phyloP scores from a whole-genome alignment of 2,888 invertebrate species.

The Dicyrtomina minuta region DNA sequence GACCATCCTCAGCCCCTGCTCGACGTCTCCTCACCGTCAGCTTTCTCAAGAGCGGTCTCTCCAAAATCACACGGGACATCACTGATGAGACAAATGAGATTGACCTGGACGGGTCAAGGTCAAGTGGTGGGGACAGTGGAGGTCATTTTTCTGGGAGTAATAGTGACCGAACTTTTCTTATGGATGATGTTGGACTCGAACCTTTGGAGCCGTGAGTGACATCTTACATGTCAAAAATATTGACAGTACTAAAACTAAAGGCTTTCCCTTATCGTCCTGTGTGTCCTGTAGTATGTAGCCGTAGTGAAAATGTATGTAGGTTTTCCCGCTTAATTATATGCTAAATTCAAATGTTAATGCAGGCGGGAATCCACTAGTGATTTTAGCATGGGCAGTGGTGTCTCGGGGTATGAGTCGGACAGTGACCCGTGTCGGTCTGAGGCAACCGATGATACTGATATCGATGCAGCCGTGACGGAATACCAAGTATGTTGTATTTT shows the following conservation, averaged over 20 bases:
- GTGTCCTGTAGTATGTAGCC: no score
- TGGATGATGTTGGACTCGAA: constrained; percentile 49
- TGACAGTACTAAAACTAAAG: no score
- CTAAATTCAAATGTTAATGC: background rate
- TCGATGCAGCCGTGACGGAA: constrained; percentile 75
- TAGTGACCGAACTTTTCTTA: constrained; percentile 48
- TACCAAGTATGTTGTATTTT: constrained; percentile 70
- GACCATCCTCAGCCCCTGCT: constrained; percentile 24
- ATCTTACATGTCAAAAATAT: background rate
- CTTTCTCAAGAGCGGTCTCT: constrained; percentile 49
- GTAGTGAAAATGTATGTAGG: no score
- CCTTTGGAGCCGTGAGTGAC: constrained; percentile 45
- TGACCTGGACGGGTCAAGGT: no score
- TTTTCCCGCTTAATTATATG: no score
- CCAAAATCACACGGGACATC: constrained; percentile 47
- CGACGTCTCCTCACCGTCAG: constrained; percentile 46
- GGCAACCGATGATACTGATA: constrained; percentile 65
- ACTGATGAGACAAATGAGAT: constrained; percentile 47
- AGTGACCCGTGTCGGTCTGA: constrained; percentile 56
- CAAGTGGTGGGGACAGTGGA: constrained; percentile 23
- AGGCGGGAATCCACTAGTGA: constrained; percentile 47
- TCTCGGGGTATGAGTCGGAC: constrained; percentile 57
- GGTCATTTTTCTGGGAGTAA: constrained; percentile 30
- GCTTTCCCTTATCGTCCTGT: no score
- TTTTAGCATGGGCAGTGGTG: constrained; percentile 51